Evolutionary conservation across 1,140 invertebrate species (phyloP), one percentile per base, ranked within the genome.

Genomic region (Drosophila arawakana): DNA sequence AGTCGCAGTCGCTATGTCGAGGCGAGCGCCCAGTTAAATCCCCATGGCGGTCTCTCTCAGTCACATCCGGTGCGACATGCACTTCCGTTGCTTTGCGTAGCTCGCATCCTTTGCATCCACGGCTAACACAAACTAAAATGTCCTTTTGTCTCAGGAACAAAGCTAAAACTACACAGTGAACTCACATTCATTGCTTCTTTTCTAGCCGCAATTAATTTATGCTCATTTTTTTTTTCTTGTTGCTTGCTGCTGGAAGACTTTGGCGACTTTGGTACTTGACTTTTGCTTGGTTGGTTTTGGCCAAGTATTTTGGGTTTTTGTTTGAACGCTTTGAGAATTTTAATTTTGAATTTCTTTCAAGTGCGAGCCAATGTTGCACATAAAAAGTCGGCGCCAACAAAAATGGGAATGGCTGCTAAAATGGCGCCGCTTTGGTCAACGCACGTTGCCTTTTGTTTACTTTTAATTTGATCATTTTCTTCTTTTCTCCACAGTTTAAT

Each of bases 201-300:
- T 62, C 66, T 70, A 47, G 47, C 63, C 88, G 71, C 82, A 91
- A 91, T 88, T 91, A 91, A 91, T 91, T 91, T 91, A 91, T 91
- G 83, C 78, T 79, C 59, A 43, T 41, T 46, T 71, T 65, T 71
- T 65, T 84, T 80, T 47, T 8, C 13, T 7, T 34, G 25, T 55
- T 47, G 15, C 5, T 47, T 47, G 47, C 63, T 25, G 25, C 25
- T 30, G 25, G 4, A 30, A 30, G 46, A 35, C 50, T 71, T 63
- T 52, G 34, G 70, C 75, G 47, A 73, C 66, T 80, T 85, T 72
- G 55, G 67, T 81, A 85, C 80, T 86, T 89, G 76, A 75, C 84
- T 86, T 80, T 83, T 78, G 80, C 72, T 72, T 80, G 70, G 39
- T 41, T 68, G 67, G 41, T 75, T 37, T 35, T 10, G 7, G 60